Conservation (phyloP, 1,140 invertebrate species). For the Uloborus diversus region DNA sequence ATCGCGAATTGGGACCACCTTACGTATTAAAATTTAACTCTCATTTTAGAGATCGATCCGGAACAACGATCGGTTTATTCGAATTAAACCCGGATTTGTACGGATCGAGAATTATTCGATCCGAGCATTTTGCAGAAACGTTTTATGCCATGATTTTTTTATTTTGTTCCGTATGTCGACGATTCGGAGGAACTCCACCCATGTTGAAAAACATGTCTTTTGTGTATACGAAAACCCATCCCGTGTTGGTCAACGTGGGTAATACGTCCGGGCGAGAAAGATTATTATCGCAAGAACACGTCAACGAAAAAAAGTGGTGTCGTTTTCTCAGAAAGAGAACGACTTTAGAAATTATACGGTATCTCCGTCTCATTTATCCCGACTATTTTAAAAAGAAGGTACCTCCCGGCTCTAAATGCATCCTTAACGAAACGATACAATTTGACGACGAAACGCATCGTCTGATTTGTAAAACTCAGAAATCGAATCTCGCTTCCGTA, state of each 20-base stretch:
- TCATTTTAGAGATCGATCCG: background rate
- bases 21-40: constrained; percentile 1
- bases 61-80: constrained; percentile 8
- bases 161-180: background rate
- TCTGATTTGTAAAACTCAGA: constrained; percentile 9
- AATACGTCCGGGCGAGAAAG: background rate
- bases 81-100: constrained; percentile 9
- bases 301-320: constrained; percentile 30
- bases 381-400: background rate
- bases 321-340: background rate
- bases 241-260: constrained; percentile 15
- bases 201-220: constrained; percentile 3
- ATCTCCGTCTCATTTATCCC: background rate
- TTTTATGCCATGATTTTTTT: constrained; percentile 18
- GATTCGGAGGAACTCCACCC: background rate
- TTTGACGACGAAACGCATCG: constrained; percentile 6
- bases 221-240: constrained; percentile 18
- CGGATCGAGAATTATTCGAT: background rate
- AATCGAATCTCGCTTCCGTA: background rate
- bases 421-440: background rate
- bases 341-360: background rate
- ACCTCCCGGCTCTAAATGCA: background rate
- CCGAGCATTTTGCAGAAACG: constrained; percentile 16
- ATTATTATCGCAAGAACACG: background rate
- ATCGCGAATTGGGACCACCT: background rate